phyloP scores from a whole-genome alignment of 2,113 vertebrate genomes.

The Hylia prasina region DNA sequence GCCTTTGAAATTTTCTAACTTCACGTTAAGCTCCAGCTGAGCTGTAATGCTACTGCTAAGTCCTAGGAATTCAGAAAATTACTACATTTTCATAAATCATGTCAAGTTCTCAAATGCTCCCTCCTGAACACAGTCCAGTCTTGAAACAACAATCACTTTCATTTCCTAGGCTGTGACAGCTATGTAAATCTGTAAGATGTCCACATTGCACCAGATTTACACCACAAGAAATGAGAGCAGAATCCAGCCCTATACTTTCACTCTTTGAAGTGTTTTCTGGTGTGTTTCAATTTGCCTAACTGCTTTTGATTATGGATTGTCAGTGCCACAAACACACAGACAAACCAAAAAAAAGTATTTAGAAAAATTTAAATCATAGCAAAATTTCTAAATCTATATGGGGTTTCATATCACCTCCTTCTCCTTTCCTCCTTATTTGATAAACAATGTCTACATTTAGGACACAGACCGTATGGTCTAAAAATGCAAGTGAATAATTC shows the following conservation, averaged over 20 bases:
- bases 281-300: background rate
- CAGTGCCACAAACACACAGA: background rate
- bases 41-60: background rate
- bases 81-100: constrained; percentile 22
- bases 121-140: background rate
- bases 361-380: background rate
- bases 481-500: background rate
- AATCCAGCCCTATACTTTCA: background rate
- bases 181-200: background rate
- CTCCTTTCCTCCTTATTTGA: background rate
- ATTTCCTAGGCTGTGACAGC: background rate
- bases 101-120: background rate
- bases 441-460: background rate
- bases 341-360: background rate
- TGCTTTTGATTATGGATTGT: background rate
- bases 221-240: background rate
- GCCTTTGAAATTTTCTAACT: background rate
- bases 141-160: background rate
- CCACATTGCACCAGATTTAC: background rate
- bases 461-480: background rate
- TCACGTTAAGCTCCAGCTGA: background rate
- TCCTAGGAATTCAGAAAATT: constrained; percentile 33
- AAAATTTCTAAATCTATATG: background rate
- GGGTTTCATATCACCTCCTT: background rate
- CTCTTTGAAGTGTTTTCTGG: background rate